phyloP scores from a whole-genome alignment of 2,888 invertebrate species.

The Xestia rhomboidea region DNA sequence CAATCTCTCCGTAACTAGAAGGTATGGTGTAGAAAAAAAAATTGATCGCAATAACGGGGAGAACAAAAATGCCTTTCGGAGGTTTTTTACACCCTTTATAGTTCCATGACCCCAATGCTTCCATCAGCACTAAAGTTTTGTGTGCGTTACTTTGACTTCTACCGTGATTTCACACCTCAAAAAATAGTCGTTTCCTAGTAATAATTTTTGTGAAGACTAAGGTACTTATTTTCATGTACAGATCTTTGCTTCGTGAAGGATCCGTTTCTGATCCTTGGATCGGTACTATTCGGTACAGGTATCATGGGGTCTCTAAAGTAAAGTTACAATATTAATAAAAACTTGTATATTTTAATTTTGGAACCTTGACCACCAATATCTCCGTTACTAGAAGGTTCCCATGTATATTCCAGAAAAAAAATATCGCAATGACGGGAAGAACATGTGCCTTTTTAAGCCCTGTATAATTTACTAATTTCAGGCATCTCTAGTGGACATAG shows the following conservation, averaged over 20 bases:
- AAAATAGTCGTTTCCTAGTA: not conserved
- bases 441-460: not conserved
- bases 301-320: too few species aligned
- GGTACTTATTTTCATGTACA: not conserved
- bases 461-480: constrained; percentile 52
- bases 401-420: not conserved
- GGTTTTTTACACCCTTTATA: too few species aligned
- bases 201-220: not conserved
- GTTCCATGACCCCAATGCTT: not conserved
- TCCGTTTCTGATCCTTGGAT: too few species aligned
- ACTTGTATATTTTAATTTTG: too few species aligned
- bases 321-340: too few species aligned
- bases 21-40: too few species aligned
- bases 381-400: not conserved
- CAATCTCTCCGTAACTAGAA: too few species aligned
- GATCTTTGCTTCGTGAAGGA: too few species aligned
- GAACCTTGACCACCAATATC: not conserved
- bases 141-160: not conserved
- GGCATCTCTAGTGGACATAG: constrained; percentile 69
- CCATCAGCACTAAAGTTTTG: not conserved
- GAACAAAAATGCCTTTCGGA: too few species aligned
- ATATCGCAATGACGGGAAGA: not conserved
- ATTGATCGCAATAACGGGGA: too few species aligned
- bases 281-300: too few species aligned
- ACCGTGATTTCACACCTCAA: not conserved